phyloP scores from a whole-genome alignment of 1,140 invertebrate genomes.

The Pentalonia nigronervosa region DNA sequence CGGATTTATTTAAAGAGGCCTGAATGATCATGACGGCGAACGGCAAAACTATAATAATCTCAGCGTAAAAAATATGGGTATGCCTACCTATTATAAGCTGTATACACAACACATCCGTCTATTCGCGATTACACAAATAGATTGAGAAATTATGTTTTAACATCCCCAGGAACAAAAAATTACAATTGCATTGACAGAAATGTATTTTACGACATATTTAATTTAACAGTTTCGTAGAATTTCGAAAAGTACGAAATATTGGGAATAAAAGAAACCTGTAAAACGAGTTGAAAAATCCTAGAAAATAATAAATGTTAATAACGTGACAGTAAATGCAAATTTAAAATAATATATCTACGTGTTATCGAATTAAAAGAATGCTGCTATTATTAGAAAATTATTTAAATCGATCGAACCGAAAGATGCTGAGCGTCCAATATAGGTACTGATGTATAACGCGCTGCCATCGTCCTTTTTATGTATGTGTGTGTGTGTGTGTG shows the following conservation, averaged over 20 bases:
- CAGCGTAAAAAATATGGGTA: background rate
- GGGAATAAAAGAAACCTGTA: background rate
- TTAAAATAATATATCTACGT: background rate
- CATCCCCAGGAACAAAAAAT: background rate
- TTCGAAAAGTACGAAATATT: background rate
- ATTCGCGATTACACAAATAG: background rate
- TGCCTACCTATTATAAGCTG: background rate
- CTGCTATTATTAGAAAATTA: background rate
- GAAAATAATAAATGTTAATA: background rate
- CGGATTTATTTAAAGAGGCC: background rate
- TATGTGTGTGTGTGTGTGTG: too few relatives aligned
- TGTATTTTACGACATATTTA: background rate
- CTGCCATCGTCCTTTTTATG: too few relatives aligned
- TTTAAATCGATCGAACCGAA: background rate
- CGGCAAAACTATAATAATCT: background rate
- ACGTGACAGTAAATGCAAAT: background rate
- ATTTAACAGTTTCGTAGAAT: background rate
- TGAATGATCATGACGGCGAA: background rate
- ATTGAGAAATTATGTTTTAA: background rate
- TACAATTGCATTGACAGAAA: background rate
- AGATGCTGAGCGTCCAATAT: background rate
- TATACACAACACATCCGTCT: background rate
- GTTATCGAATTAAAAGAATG: background rate
- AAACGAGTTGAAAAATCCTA: slow-evolving; percentile 15
- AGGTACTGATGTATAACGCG: too few relatives aligned